Base-by-base conservation (phyloP, 2,888 invertebrate genomes). In the Drosophila helvetica region DNA sequence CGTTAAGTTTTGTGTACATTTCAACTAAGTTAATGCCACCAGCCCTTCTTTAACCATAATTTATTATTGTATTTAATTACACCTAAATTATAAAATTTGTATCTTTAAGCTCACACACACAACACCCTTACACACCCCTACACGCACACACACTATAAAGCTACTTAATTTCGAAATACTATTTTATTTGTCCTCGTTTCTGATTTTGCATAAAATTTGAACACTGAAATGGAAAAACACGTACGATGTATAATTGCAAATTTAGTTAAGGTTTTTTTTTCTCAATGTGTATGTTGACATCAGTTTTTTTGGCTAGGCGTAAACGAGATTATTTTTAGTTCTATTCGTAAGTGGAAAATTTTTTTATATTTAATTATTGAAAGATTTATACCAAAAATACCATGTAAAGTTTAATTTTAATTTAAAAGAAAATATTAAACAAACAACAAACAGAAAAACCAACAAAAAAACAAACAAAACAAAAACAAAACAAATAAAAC, bases 371-470 rank as follows among this genome's bases (percentile, higher is more conserved):
- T 89, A 89, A 86, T 85, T 82, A 86, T 77, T 71, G 75, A 86
- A 88, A 82, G 80, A 86, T 85, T 89, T 86, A 89, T 88, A 84
- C 89, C 84, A 88, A 83, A 83, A 88, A 83, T 83, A 83, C 84
- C 80, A 86, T 86, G 79, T 85, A 89, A 83, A 88, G 84, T 47
- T 79, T 88, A 83, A 77, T 88, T 74, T 78, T 83, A 88, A 77
- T 83, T 77, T 33, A 65, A 75, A 75, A 57, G 46, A 60, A 69
- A 56, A 59, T 30, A 59, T 74, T 70, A 79, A 69, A 72, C 74
- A 57, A 67, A 64, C 56, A 69, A 72, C 74, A 57, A 67, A 64
- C 56, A 67, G 46, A 57, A 67, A 73, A 57, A 72, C 64, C 62
- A 67, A 75, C 60, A 65, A 46, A 56, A 45, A 63, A n/a, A 57